Evolutionary conservation across 2,113 vertebrate species (phyloP), one percentile per base, ranked within the genome.

Genomic region (Callorhinus ursinus): DNA sequence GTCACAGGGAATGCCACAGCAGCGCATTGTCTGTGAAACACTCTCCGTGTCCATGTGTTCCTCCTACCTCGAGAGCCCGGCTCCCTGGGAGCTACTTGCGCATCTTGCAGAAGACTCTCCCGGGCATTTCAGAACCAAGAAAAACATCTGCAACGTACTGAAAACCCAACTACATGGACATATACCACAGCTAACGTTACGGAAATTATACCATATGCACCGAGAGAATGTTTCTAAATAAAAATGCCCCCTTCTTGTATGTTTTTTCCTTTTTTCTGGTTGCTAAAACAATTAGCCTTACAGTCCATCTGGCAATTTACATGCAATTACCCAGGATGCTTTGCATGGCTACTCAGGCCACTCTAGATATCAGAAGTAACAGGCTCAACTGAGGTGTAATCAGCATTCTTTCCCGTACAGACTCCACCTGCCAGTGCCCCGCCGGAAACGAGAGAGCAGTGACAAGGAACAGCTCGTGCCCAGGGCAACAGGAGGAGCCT

Each of bases 221-320:
- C 0, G 33, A 8, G 39, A 15, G 28, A 63, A 31, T 2, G 11
- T 72, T 88, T 93, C 92, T 0, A 0, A 67, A 76, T 39, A 95
- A 93, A 97, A 96, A 55, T 3, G 19, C 67, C 65, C 81, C 84
- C 53, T 97, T 93, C 26, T 88, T 49, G 39, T 13, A 22, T 51
- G 15, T 69, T 94, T 46, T 89, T 87, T 79, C 11, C 61, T 55
- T 49, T 51, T 28, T 65, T 5, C 79, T 28, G n/a, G 71, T 92
- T 95, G 49, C 83, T 97, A 93, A 92, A 93, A 90, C 55, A 96
- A 98, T 98, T 96, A 98, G 96, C 53, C 72, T 88, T 76, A 7
- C 9, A 94, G 96, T 42, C 93, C 97, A 98, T 28, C 95, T 94
- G 98, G 98, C 1, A 39, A 96, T 90, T 93, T 90, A 84, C 92